A percentile compares a stretch with the other conserved stretches of the same genome.
Evolutionary conservation across 2,797 vertebrate species (phyloP).

Genomic region (Chiropotes sagulatus): DNA sequence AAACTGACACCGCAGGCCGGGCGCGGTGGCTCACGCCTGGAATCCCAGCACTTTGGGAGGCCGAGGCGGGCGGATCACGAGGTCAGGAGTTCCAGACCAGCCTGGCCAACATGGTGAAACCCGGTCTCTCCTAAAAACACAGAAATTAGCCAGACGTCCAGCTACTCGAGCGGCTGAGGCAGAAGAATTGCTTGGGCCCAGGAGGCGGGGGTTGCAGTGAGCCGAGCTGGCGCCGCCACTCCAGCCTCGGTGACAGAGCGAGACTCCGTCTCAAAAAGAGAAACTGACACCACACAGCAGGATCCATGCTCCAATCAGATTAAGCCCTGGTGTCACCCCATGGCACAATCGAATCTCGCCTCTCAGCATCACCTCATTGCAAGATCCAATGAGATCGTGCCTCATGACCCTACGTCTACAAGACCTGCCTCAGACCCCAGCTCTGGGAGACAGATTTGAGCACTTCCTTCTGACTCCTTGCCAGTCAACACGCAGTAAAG

Average conservation of each 20-base stretch:
- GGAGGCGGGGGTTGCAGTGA: too few species aligned
- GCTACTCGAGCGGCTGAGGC: too few species aligned
- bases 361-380: background rate
- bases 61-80: background rate
- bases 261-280: too few species aligned
- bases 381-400: background rate
- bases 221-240: too few species aligned
- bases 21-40: too few species aligned
- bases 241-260: too few species aligned
- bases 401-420: background rate
- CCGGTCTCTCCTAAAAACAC: too few species aligned
- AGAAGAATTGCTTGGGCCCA: too few species aligned
- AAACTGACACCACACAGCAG: rapidly evolving
- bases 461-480: background rate
- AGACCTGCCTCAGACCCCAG: background rate
- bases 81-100: too few species aligned
- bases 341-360: background rate
- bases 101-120: too few species aligned
- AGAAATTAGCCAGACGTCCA: too few species aligned
- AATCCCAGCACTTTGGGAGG: too few species aligned
- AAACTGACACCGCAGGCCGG: rapidly evolving
- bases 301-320: background rate
- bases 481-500: background rate
- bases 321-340: background rate
- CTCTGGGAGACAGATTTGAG: background rate